Evolutionary conservation across 2,113 vertebrate genomes (phyloP).

Genomic region (Coptodon rendalli): DNA sequence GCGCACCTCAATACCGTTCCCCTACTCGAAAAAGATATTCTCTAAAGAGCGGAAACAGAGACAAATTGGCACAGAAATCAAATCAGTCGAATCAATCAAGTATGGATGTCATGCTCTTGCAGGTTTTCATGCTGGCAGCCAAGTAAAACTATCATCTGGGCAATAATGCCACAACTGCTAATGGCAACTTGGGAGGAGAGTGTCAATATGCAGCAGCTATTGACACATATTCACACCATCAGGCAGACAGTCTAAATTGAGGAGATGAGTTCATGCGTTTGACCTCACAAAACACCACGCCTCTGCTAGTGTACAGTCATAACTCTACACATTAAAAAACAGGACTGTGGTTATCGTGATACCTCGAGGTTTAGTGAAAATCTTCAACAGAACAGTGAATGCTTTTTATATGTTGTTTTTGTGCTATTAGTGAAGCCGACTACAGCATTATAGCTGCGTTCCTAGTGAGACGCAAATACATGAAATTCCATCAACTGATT

Average conservation of each 20-base stretch:
- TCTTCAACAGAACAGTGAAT: background rate
- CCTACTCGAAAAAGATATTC: background rate
- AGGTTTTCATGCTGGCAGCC: background rate
- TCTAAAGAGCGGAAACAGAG: background rate
- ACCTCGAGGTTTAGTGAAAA: background rate
- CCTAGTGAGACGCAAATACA: background rate
- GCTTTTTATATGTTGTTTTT: background rate
- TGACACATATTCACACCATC: background rate
- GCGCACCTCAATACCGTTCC: background rate
- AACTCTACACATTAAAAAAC: background rate
- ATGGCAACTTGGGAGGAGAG: background rate
- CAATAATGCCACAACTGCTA: background rate
- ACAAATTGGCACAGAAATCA: background rate
- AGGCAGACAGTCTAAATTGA: background rate
- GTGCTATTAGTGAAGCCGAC: background rate
- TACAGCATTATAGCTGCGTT: background rate
- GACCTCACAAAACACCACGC: background rate
- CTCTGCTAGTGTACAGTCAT: background rate
- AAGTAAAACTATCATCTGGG: background rate
- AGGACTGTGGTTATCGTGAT: background rate
- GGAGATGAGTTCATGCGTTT: background rate
- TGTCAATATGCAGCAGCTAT: background rate
- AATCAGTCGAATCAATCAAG: background rate
- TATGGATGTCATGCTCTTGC: background rate
- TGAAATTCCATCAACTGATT: conserved; percentile 21